Evolutionary conservation across 1,140 invertebrate genomes (phyloP).

Genomic region (Lepidostoma basale): DNA sequence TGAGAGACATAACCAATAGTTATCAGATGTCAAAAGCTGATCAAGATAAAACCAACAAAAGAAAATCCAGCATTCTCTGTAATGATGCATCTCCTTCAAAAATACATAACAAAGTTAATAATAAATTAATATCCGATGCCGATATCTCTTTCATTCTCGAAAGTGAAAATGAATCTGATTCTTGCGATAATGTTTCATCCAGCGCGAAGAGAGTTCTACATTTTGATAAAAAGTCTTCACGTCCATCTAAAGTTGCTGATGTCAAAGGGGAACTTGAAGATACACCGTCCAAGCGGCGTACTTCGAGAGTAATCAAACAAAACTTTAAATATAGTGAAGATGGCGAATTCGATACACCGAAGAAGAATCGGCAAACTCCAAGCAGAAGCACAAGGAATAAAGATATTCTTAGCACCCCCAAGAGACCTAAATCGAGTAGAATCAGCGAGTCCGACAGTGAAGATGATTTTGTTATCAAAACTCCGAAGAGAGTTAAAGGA

Average conservation of each 20-base stretch:
- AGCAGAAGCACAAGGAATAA: not conserved
- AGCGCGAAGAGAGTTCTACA: slow-evolving; percentile 26
- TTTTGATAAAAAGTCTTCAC: slow-evolving; percentile 11
- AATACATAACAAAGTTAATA: slow-evolving; percentile 6
- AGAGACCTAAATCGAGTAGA: slow-evolving; percentile 43
- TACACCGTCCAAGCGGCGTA: slow-evolving; percentile 30
- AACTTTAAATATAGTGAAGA: slow-evolving; percentile 33
- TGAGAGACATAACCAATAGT: slow-evolving; percentile 53
- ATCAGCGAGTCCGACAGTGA: slow-evolving; percentile 50
- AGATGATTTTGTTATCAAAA: slow-evolving; percentile 51
- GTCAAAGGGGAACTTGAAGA: not conserved
- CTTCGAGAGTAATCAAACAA: slow-evolving; percentile 19
- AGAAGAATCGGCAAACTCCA: not conserved
- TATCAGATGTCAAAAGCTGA: slow-evolving; percentile 4
- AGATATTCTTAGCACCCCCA: slow-evolving; percentile 17
- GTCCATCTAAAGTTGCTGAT: not conserved
- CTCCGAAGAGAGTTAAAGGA: slow-evolving; percentile 41
- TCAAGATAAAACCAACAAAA: not conserved
- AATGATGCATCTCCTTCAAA: slow-evolving; percentile 16
- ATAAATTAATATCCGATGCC: slow-evolving; percentile 11
- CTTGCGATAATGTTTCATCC: not conserved
- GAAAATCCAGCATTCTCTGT: slow-evolving; percentile 6
- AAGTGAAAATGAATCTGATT: slow-evolving; percentile 21
- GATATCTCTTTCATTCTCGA: slow-evolving; percentile 17
- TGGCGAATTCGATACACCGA: not conserved